Evolutionary conservation across 2,797 vertebrate species (phyloP), one percentile per base, ranked within the genome.

Genomic region (Nothura maculosa): DNA sequence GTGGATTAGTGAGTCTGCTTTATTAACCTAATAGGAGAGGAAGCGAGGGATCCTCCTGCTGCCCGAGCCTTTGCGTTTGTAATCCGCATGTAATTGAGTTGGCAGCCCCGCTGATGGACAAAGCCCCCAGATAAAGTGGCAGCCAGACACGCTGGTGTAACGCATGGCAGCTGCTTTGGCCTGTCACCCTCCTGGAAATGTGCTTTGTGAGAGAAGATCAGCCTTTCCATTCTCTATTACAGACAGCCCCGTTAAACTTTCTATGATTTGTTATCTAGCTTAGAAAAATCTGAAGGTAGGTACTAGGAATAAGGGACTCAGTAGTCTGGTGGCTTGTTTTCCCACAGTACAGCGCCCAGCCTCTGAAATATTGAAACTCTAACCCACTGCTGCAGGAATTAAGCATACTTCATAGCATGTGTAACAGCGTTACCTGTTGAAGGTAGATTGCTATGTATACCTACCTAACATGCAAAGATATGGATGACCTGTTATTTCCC

Each of bases 51-150:
- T 34, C 6, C 38, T 94, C 50, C 40, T 67, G 42, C 67, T 82
- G 62, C 80, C 58, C 81, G 62, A 60, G 80, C 58, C 22, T 70
- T 83, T 85, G 70, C 70, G 28, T 60, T 92, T 81, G 60, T 91
- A 27, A 87, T 87, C 67, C 40, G 13, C 0, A 0, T 61, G 36
- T 83, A 87, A 85, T 30, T 91, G 89, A 32, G 50, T 85, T 91
- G 89, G 42, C 67, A 63, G 48, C 52, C 52, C 24, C 62, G 80
- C 76, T 92, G 50, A 81, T 76, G 57, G 89, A 91, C 77, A 81
- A 45, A 92, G 62, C 67, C 70, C 73, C 91, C 74, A 79, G 76
- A 72, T 82, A 55, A 69, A 91, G 85, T 57, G 73, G 55, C 63
- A 83, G 58, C 58, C 1, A 80, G 77, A 22, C 75, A 18, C 27